These are phyloP conservation scores for Sinelater perroti DNA, from an alignment of 2,888 invertebrate species.

Conservation along the genomic window DNA sequence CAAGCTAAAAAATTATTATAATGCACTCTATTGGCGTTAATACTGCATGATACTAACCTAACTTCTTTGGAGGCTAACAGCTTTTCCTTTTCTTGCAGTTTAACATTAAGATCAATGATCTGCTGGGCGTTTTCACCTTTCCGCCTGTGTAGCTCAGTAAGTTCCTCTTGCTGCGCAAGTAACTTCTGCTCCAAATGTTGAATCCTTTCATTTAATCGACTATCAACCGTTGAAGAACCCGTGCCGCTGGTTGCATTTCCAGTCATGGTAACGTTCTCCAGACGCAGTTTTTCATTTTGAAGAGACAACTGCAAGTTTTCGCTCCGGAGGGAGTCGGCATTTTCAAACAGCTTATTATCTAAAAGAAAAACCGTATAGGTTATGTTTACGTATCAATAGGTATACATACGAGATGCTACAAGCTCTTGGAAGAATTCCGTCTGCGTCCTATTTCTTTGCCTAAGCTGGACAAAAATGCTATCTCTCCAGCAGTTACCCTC, in stretches of 20 bases:
- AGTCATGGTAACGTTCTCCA: constrained; percentile 62
- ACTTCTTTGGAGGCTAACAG: constrained; percentile 76
- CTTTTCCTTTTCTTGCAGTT: constrained; percentile 86
- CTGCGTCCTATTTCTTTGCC: constrained; percentile 78
- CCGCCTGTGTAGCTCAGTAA: constrained; percentile 87
- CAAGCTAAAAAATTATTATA: constrained; percentile 59
- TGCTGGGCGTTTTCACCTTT: constrained; percentile 94
- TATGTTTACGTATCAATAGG: constrained; percentile 36
- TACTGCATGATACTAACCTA: constrained; percentile 63
- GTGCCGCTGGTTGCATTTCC: constrained; percentile 43
- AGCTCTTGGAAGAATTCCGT: constrained; percentile 81
- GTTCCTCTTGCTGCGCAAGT: constrained; percentile 87
- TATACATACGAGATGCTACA: constrained; percentile 79
- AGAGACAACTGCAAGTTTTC: constrained; percentile 88
- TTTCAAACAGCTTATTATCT: constrained; percentile 91
- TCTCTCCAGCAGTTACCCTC: constrained; percentile 72
- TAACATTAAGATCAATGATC: constrained; percentile 88
- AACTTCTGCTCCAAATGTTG: constrained; percentile 87
- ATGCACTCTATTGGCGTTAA: too few relatives aligned
- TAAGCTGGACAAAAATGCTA: constrained; percentile 74
- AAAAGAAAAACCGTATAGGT: constrained; percentile 47
- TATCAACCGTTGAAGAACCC: constrained; percentile 53
- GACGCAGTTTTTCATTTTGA: constrained; percentile 82
- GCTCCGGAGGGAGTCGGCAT: constrained; percentile 77
- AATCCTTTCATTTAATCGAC: constrained; percentile 62